Conservation (phyloP, 2,113 vertebrate genomes). For the Urocynchramus pylzowi region DNA sequence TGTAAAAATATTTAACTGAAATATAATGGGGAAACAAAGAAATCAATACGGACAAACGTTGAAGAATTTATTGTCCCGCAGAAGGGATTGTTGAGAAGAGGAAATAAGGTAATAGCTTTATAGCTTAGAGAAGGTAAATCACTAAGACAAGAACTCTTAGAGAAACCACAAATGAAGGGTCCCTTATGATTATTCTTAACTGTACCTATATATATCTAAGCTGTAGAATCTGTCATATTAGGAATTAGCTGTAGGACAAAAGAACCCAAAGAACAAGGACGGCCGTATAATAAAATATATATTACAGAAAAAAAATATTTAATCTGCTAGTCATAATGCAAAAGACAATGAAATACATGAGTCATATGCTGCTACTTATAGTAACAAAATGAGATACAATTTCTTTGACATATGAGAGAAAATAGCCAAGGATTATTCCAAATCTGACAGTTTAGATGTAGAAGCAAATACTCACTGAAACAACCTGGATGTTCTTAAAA, state of each 20-base stretch:
- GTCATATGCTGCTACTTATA: background rate
- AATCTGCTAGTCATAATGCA: background rate
- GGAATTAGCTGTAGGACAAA: background rate
- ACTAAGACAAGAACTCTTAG: background rate
- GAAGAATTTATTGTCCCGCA: background rate
- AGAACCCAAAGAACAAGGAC: background rate
- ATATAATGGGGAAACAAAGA: background rate
- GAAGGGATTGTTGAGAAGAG: background rate
- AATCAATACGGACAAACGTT: constrained; percentile 13
- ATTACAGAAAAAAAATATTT: background rate
- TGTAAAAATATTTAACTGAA: background rate
- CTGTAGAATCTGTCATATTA: background rate
- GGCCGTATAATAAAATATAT: background rate
- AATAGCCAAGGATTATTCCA: background rate
- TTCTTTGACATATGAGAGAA: background rate
- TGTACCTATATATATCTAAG: background rate
- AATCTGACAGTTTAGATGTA: background rate
- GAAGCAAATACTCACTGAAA: background rate
- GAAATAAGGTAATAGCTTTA: background rate
- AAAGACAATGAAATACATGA: background rate
- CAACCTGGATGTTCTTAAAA: background rate
- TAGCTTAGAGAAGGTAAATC: background rate
- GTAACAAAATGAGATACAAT: background rate
- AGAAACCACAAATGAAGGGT: background rate
- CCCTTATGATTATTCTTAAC: background rate